Conservation (phyloP, 2,797 vertebrate genomes). For the Cryptoblepharus egeriae region DNA sequence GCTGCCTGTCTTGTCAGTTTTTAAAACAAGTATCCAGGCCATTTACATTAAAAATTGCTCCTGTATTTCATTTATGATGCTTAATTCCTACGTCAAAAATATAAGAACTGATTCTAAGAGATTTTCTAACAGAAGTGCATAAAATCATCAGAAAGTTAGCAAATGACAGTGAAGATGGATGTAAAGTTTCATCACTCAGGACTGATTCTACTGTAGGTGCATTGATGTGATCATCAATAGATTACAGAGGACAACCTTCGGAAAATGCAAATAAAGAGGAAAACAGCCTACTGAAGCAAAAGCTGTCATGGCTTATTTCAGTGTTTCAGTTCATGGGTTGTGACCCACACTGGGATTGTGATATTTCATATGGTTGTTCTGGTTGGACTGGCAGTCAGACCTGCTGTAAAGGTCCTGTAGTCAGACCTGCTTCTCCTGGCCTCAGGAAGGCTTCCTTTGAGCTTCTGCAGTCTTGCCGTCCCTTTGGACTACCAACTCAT, state of each 20-base stretch:
- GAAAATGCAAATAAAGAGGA: background rate
- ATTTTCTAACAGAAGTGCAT: background rate
- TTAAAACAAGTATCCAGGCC: conserved; percentile 51
- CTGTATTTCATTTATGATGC: background rate
- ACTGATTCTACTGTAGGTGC: background rate
- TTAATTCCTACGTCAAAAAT: background rate
- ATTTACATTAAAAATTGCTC: conserved; percentile 36
- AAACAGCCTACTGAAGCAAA: background rate
- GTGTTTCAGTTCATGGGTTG: too few relatives aligned
- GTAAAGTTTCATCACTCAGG: background rate
- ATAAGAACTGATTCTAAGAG: background rate
- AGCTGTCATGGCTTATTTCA: too few relatives aligned
- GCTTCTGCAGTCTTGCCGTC: too few relatives aligned
- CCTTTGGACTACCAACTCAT: too few relatives aligned
- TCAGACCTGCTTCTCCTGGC: too few relatives aligned
- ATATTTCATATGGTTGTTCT: too few relatives aligned
- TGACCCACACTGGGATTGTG: too few relatives aligned
- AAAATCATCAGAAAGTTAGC: conserved; percentile 31
- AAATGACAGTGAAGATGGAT: background rate
- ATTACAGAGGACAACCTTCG: background rate
- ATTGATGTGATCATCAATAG: too few relatives aligned
- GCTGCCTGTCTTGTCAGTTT: conserved; percentile 56
- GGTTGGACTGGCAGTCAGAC: too few relatives aligned
- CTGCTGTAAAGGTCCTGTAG: too few relatives aligned
- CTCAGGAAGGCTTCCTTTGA: too few relatives aligned